Base-by-base conservation (phyloP, 1,140 invertebrate genomes). In the Rhagoletis pomonella region DNA sequence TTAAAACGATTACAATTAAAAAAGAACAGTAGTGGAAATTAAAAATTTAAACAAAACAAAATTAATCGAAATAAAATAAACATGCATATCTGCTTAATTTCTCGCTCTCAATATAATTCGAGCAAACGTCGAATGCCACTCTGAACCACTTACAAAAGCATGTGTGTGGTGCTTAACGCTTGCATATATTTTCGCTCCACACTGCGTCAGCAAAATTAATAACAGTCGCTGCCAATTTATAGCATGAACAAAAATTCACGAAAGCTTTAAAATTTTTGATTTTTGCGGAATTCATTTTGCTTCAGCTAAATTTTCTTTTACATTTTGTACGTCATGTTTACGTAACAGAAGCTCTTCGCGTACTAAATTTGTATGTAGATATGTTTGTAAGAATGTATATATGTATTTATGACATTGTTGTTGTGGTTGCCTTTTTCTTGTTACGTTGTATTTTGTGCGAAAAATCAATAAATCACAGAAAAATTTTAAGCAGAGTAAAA, bases 381-480 rank as follows among this genome's bases (percentile, higher is more conserved):
- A 29, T 29, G 29, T 29, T 29, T 29, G 29, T 29, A 29, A 29
- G 0, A 29, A 29, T 29, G 29, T 29, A 29, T 29, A 29, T 29
- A 29, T 5, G 39, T 67, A 47, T 73, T 73, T 73, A 39, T 14
- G n/a, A 58, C 1, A 29, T 2, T 50, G 14, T 81, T 81, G 47
- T 58, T 81, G 73, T 29, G 29, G 29, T 55, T 55, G n/a, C 6
- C 19, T 55, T 19, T 58, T 81, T 29, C 29, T 81, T 42, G 5
- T 29, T 55, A 19, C 12, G 17, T 0, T n/a, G 67, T 4, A 47
- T 19, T 81, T 81, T 19, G 29, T 29, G 73, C n/a, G 73, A 81
- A 81, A 81, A 81, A 81, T 81, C 73, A 29, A 81, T 81, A 81
- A 55, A 81, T 55, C 50, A 58, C 50, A 55, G 73, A 29, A 19